Base-by-base conservation (phyloP, 2,888 invertebrate genomes). In the Ptycholaimellus sp. region DNA sequence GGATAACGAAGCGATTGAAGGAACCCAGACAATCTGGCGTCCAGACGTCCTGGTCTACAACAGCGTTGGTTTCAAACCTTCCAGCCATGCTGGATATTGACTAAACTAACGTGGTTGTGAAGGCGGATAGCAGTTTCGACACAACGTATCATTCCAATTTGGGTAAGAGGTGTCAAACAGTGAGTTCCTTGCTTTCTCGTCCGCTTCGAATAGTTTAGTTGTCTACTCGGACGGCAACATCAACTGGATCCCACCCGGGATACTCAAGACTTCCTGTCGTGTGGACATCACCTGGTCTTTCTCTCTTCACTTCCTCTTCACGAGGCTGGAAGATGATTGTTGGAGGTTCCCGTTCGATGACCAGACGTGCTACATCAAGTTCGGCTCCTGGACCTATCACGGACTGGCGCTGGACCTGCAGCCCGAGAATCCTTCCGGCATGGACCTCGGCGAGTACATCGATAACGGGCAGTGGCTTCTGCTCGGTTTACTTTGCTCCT, bases 341-440 rank as follows among this genome's bases (percentile, higher is more conserved):
- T 83, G 82, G 53, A 87, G 85, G 85, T 90, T 90, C 67, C 87
- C 87, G 46, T 90, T 90, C 67, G 87, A 90, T 64, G 85, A 87
- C 66, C 87, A 90, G 28, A 32, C 17, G n/a, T 53, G 53, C 33
- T 46, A 41, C 27, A 38, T 51, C 41, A 44, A 52, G 69, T 93
- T 93, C 62, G 90, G 93, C 57, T 85, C 85, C 61, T 93, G 93
- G 93, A 90, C 90, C 47, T 87, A 90, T 64, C 83, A 85, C 63
- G 87, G 87, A 5, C 46, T 53, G n/a, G 53, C 53, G 74, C 71
- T 96, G 68, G 85, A 93, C 68, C 72, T 96, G 58, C 50, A 50
- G 39, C 48, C n/a, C n/a, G n/a, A n/a, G n/a, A n/a, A n/a, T n/a
- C n/a, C n/a, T n/a, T n/a, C n/a, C n/a, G n/a, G n/a, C n/a, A 49